Evolutionary conservation across 2,113 vertebrate genomes (phyloP), one percentile per base, ranked within the genome.

Genomic region (Vimba vimba): DNA sequence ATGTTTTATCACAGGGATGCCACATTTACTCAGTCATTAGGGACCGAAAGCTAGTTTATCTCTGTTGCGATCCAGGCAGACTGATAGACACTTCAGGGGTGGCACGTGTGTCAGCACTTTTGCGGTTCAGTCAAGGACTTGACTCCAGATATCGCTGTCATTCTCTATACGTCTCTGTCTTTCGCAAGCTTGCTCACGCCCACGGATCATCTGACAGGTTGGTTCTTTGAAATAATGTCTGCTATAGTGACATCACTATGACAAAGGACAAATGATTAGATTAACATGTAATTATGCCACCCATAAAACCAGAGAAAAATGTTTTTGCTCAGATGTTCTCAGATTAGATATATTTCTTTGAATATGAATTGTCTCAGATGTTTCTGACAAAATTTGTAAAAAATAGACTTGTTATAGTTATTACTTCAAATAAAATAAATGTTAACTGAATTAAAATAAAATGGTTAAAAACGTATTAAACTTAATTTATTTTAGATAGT

Each of bases 11-110:
- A 86, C 85, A 62, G 77, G 68, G 79, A 62, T 88, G 89, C 88
- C 88, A 86, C 87, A 79, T 89, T 87, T 89, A 88, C 79, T 89
- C 84, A 80, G 88, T 91, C 90, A 90, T 91, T 91, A 91, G 84
- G 75, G 87, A 86, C 87, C 74, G 33, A 87, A 88, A 91, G 85
- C 89, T 89, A 90, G 87, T 91, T 90, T 89, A 91, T 92, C 91
- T 89, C 86, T 79, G 91, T 79, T 88, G 88, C 80, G 82, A 89
- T 89, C 86, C 86, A 39, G 52, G 88, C 88, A 89, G 89, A 87
- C 86, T 33, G 86, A 92, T 91, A 86, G 83, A 87, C 86, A 86
- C 86, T 81, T 89, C 86, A 88, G 27, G 86, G 62, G 78, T 88
- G 84, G 76, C 76, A 80, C 50, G 79, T 33, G 15, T 82, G 89